These are phyloP conservation scores for Bhutanitis thaidina DNA, from an alignment of 2,888 invertebrate species.

Conservation along the genomic window DNA sequence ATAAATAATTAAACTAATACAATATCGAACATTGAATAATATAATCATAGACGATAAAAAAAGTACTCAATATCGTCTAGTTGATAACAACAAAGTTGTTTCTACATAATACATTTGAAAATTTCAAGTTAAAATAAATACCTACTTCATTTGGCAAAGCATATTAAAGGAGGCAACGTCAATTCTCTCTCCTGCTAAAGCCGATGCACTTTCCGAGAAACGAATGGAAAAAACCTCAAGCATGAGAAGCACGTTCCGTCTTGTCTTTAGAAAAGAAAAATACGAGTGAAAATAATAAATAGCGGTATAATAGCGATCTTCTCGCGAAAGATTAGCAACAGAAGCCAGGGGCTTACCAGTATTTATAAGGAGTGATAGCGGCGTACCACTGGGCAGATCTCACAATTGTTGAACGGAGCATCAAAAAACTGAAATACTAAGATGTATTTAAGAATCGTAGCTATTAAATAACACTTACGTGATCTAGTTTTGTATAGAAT, in stretches of 20 bases:
- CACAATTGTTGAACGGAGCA: constrained; percentile 26
- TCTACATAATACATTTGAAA: constrained; percentile 54
- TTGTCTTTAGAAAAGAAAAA: constrained; percentile 69
- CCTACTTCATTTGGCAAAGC: constrained; percentile 55
- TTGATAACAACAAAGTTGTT: no score
- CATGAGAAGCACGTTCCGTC: constrained; percentile 60
- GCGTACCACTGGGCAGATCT: constrained; percentile 54
- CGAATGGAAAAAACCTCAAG: constrained; percentile 48
- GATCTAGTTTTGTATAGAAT: no score
- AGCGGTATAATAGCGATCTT: constrained; percentile 75
- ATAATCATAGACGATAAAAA: no score
- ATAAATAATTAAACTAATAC: no score
- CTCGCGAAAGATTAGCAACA: constrained; percentile 77
- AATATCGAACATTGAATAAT: no score
- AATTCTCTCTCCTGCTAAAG: constrained; percentile 48
- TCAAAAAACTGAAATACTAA: constrained; percentile 15
- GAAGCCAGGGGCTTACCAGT: constrained; percentile 75
- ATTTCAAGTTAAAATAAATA: constrained; percentile 64
- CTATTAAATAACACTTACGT: not conserved
- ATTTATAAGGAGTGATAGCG: constrained; percentile 75
- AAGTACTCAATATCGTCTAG: no score
- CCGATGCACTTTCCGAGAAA: constrained; percentile 40
- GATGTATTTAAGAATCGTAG: constrained; percentile 10
- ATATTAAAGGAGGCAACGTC: constrained; percentile 59
- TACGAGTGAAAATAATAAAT: constrained; percentile 72